A percentile compares a stretch with the other conserved stretches of the same genome.
phyloP scores from a whole-genome alignment of 2,888 invertebrate genomes.

The Drosophila conformis region DNA sequence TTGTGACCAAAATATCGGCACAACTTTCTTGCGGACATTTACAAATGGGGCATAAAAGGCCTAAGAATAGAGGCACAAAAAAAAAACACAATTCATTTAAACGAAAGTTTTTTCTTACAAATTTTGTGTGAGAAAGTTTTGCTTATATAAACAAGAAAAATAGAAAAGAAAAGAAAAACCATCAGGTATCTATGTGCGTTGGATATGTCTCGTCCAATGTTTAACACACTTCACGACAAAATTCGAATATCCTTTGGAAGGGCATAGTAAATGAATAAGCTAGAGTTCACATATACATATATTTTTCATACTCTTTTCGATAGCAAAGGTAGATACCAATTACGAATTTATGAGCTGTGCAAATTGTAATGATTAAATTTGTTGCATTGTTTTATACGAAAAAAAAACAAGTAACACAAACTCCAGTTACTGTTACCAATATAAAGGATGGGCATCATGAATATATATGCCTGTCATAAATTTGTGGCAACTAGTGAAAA shows the following conservation, averaged over 20 bases:
- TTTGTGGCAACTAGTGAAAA: conserved; percentile 46
- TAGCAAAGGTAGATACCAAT: neutral
- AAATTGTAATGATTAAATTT: conserved; percentile 43
- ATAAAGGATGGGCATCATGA: conserved; percentile 44
- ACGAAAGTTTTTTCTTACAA: neutral
- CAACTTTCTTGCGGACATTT: neutral
- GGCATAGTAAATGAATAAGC: neutral
- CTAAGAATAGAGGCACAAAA: neutral
- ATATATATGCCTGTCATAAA: conserved; percentile 63
- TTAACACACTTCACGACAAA: neutral
- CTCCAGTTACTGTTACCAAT: conserved; percentile 14
- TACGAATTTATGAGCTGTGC: conserved; percentile 25
- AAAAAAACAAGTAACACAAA: conserved; percentile 15
- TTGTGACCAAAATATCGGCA: neutral
- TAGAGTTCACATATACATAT: neutral
- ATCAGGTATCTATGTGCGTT: neutral
- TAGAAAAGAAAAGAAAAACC: neutral
- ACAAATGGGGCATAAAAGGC: neutral
- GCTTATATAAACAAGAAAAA: neutral
- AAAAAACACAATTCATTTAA: neutral
- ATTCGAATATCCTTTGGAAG: neutral
- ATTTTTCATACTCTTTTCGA: neutral
- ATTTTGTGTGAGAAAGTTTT: neutral
- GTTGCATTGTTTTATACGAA: conserved; percentile 46
- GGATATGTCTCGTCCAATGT: neutral